Evolutionary conservation across 2,113 vertebrate species (phyloP).

Genomic region (Apteryx mantelli): DNA sequence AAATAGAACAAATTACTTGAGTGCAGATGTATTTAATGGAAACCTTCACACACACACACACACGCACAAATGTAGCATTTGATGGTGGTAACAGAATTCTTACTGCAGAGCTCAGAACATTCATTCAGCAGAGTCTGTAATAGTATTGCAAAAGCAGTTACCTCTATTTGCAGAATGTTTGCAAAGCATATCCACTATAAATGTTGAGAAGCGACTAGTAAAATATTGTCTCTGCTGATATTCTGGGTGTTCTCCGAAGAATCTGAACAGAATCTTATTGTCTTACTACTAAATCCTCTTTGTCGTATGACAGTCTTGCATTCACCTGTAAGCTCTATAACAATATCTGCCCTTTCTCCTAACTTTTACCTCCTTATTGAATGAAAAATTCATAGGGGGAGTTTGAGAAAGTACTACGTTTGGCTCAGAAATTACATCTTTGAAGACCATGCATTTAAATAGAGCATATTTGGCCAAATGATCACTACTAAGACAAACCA

Average conservation of each 20-base stretch:
- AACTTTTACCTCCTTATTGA: neutral
- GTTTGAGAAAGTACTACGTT: neutral
- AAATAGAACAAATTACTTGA: neutral
- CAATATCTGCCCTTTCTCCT: neutral
- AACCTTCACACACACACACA: neutral
- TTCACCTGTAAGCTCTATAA: neutral
- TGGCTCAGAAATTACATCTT: neutral
- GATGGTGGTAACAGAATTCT: neutral
- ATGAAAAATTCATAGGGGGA: neutral
- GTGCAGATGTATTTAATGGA: neutral
- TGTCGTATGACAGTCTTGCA: neutral
- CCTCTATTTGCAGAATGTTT: neutral
- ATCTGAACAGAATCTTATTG: neutral
- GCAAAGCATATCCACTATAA: neutral
- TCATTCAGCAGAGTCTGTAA: neutral
- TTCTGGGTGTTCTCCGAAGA: neutral
- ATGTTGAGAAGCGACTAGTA: neutral
- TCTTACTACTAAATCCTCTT: neutral
- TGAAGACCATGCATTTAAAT: neutral
- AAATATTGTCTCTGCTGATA: neutral
- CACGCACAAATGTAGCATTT: neutral
- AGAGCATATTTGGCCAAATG: neutral
- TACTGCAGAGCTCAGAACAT: neutral
- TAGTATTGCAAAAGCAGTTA: neutral
- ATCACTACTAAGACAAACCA: neutral